Conservation (phyloP, 2,113 vertebrate genomes). For the Cairina moschata region DNA sequence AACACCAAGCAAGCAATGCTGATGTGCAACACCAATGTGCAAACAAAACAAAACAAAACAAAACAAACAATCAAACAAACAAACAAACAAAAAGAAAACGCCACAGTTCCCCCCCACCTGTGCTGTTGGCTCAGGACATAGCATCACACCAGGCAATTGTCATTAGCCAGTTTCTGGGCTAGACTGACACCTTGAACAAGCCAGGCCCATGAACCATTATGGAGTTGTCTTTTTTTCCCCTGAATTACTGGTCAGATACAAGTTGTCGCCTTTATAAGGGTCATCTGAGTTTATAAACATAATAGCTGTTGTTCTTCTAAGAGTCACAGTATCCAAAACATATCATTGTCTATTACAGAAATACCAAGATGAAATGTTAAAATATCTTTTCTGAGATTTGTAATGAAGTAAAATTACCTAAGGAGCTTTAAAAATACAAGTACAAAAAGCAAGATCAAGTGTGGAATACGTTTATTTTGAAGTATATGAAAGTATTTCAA, state of each 20-base stretch:
- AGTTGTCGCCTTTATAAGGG: background rate
- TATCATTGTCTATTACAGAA: background rate
- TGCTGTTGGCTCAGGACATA: background rate
- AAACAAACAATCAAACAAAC: background rate
- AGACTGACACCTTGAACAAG: background rate
- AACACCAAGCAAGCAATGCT: background rate
- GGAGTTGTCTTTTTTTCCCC: background rate
- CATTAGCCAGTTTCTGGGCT: background rate
- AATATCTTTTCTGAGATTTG: background rate
- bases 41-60: too few species aligned
- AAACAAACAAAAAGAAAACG: too few species aligned
- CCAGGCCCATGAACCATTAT: background rate
- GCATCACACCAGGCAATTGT: background rate
- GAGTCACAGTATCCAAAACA: background rate
- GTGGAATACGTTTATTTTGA: background rate
- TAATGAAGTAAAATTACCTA: background rate
- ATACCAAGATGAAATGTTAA: background rate
- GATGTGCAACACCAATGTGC: rapidly evolving
- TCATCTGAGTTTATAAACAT: background rate
- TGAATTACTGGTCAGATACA: background rate
- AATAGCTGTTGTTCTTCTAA: background rate
- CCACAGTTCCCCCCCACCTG: background rate
- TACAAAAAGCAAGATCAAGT: background rate
- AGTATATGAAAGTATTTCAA: background rate
- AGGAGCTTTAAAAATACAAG: background rate